phyloP scores from a whole-genome alignment of 2,888 invertebrate species.

The Drosophila barbarae region DNA sequence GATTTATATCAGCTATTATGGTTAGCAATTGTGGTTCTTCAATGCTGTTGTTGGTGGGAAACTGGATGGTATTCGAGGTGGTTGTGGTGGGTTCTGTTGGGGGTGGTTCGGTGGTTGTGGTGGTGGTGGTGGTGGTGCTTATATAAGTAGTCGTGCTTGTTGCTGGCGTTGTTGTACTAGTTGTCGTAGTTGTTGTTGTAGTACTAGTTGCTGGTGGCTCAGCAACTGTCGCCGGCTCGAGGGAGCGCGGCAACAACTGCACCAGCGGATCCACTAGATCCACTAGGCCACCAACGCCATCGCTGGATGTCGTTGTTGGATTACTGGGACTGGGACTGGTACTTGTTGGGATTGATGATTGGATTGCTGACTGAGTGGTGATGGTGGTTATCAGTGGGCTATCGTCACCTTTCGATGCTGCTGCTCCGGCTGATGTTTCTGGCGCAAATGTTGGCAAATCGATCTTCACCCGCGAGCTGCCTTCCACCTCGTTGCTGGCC shows the following conservation, averaged over 20 bases:
- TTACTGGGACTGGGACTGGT: constrained; percentile 37
- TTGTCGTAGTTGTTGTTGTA: constrained; percentile 21
- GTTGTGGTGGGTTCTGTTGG: constrained; percentile 41
- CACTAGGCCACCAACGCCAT: constrained; percentile 8
- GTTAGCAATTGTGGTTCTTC: constrained; percentile 76
- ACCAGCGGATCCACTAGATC: constrained; percentile 8
- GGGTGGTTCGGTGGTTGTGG: constrained; percentile 38
- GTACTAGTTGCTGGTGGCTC: constrained; percentile 11
- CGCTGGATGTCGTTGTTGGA: constrained; percentile 39
- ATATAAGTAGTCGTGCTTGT: constrained; percentile 18
- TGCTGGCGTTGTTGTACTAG: constrained; percentile 37
- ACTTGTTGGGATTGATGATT: constrained; percentile 36
- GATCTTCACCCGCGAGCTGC: constrained; percentile 82
- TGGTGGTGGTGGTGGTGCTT: constrained; percentile 8
- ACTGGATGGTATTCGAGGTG: constrained; percentile 41
- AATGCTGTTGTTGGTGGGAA: constrained; percentile 59
- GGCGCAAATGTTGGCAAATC: constrained; percentile 85
- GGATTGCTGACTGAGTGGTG: constrained; percentile 15
- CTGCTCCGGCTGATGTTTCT: constrained; percentile 75
- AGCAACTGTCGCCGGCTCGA: constrained; percentile 39
- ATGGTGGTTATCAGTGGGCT: constrained; percentile 37
- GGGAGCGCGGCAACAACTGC: constrained; percentile 45
- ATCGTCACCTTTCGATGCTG: constrained; percentile 69
- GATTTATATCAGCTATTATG: constrained; percentile 77
- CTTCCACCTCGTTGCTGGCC: constrained; percentile 45